phyloP scores from a whole-genome alignment of 2,888 invertebrate species.

The Piscicola geometra region DNA sequence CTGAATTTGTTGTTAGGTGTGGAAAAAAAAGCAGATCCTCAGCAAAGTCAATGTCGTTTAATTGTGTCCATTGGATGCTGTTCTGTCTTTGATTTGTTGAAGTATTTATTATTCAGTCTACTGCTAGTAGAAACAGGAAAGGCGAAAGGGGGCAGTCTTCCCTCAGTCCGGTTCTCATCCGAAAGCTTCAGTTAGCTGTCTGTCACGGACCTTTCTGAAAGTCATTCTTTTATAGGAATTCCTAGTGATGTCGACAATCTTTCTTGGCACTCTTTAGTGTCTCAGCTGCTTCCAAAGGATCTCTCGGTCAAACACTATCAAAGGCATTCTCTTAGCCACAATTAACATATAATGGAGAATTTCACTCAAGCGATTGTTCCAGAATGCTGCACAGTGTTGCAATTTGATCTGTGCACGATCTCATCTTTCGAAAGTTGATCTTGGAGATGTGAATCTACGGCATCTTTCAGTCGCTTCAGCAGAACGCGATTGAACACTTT shows the following conservation, averaged over 20 bases:
- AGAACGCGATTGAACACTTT: background rate
- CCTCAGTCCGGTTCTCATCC: background rate
- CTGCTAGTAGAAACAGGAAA: background rate
- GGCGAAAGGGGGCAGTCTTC: background rate
- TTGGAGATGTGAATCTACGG: background rate
- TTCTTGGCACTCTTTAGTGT: constrained; percentile 1
- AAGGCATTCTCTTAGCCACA: no score
- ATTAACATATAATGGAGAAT: background rate
- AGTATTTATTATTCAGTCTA: background rate
- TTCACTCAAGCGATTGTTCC: background rate
- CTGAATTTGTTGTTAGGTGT: no score
- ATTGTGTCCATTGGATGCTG: background rate
- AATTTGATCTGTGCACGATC: background rate
- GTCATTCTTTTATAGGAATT: background rate
- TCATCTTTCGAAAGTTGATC: background rate
- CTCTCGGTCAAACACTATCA: background rate
- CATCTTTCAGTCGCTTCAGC: background rate
- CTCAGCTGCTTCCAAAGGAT: background rate
- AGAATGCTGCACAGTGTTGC: background rate
- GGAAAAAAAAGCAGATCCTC: background rate
- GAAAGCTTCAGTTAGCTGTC: background rate
- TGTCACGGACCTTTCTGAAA: background rate
- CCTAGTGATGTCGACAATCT: background rate
- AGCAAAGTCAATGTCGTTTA: background rate
- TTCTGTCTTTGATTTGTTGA: background rate